Conservation (phyloP, 2,797 vertebrate species). For the Rhinoraja longicauda region DNA sequence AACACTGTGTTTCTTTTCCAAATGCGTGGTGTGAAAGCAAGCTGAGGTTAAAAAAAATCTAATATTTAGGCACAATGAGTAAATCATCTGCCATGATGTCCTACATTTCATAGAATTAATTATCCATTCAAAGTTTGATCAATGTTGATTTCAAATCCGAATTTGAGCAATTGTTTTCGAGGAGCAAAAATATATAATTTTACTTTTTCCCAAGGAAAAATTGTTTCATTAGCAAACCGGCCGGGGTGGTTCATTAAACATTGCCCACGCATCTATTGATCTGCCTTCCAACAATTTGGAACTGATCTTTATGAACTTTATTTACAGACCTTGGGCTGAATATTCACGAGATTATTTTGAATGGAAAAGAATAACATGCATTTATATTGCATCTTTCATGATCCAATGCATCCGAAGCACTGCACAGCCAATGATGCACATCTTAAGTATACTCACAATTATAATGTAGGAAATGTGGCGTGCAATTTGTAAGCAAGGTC, state of each 20-base stretch:
- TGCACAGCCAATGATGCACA: background rate
- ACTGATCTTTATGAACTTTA: background rate
- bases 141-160: background rate
- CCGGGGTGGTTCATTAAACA: background rate
- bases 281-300: background rate
- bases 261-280: background rate
- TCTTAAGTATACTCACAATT: background rate
- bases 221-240: background rate
- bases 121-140: background rate
- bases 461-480: background rate
- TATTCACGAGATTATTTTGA: background rate
- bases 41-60: too few relatives aligned
- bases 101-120: background rate
- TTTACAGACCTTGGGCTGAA: background rate
- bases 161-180: background rate
- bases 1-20: too few relatives aligned
- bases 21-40: too few relatives aligned
- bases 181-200: background rate
- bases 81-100: background rate
- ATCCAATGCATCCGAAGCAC: background rate
- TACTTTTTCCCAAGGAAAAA: background rate
- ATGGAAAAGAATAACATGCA: background rate
- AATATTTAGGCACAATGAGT: background rate
- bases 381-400: background rate
- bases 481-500: background rate